These are phyloP conservation scores for Pangasius larnaudii DNA, from an alignment of 2,797 vertebrate species.

Conservation along the genomic window DNA sequence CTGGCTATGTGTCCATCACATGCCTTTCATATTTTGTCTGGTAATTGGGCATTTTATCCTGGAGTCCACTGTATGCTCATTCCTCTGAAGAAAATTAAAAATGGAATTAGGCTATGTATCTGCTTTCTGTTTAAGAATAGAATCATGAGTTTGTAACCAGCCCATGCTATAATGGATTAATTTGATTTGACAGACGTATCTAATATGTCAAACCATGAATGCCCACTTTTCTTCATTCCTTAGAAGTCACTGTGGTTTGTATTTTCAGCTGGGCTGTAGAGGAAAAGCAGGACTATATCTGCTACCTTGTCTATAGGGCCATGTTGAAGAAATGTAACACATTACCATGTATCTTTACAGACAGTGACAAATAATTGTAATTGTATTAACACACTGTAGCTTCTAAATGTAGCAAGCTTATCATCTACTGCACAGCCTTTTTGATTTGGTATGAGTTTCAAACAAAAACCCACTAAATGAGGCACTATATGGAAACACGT, in stretches of 20 bases:
- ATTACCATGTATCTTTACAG: not conserved
- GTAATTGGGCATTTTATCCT: conserved; percentile 68
- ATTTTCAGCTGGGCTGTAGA: not conserved
- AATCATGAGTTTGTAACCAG: not conserved
- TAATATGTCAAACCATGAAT: not conserved
- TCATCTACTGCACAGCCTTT: not conserved
- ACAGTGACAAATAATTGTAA: not conserved
- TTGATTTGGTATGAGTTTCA: not conserved
- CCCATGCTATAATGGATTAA: not conserved
- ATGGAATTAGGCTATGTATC: not conserved
- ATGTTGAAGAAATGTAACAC: not conserved
- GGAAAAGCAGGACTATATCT: not conserved
- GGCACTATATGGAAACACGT: not conserved
- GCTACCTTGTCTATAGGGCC: not conserved
- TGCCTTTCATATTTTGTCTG: conserved; percentile 43
- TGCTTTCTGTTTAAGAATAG: not conserved
- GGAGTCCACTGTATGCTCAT: conserved; percentile 24
- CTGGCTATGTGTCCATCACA: conserved; percentile 1
- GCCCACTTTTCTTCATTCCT: not conserved
- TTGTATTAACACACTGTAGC: not conserved
- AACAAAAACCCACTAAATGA: not conserved
- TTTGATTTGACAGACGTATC: not conserved
- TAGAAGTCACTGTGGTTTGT: not conserved
- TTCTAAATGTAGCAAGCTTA: not conserved
- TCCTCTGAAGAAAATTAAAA: not conserved